Percentiles rank a stretch among this genome's conserved stretches.
These are phyloP conservation scores for Philopotamus ludificatus DNA, from an alignment of 1,140 invertebrate genomes.

Conservation along the genomic window DNA sequence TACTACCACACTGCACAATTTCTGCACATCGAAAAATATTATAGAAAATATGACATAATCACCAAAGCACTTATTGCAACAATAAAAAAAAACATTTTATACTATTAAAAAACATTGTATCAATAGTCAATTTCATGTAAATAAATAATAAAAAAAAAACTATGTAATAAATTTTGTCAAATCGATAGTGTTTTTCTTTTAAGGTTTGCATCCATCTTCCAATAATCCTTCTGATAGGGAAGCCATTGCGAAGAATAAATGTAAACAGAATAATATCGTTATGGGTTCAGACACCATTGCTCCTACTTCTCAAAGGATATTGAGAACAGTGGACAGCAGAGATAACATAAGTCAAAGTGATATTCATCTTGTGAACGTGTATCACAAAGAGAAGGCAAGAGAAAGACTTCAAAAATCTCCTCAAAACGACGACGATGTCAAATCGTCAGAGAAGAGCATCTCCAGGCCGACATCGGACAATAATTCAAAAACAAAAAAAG, in stretches of 20 bases:
- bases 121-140: neutral
- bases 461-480: slow-evolving; percentile 1
- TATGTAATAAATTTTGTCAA: slow-evolving; percentile 34
- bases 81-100: too few relatives aligned
- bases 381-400: slow-evolving; percentile 16
- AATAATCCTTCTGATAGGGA: slow-evolving; percentile 42
- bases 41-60: slow-evolving; percentile 31
- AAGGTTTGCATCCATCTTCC: slow-evolving; percentile 42
- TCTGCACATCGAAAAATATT: slow-evolving; percentile 37
- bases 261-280: neutral
- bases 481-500: slow-evolving; percentile 10
- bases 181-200: slow-evolving; percentile 38
- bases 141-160: too few relatives aligned
- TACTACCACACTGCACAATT: slow-evolving; percentile 37
- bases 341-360: slow-evolving; percentile 39
- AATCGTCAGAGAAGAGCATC: slow-evolving; percentile 1
- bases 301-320: slow-evolving; percentile 42
- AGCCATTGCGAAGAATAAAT: slow-evolving; percentile 35
- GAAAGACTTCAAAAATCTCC: slow-evolving; percentile 2
- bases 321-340: slow-evolving; percentile 42
- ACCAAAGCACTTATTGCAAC: slow-evolving; percentile 36
- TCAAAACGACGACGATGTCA: slow-evolving; percentile 7
- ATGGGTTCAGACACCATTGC: slow-evolving; percentile 5
- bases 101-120: neutral
- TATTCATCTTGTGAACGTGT: slow-evolving; percentile 17